A percentile compares a stretch with the other conserved stretches of the same genome.
Conservation (phyloP, 2,113 vertebrate species). For the Ochotona curzoniae region DNA sequence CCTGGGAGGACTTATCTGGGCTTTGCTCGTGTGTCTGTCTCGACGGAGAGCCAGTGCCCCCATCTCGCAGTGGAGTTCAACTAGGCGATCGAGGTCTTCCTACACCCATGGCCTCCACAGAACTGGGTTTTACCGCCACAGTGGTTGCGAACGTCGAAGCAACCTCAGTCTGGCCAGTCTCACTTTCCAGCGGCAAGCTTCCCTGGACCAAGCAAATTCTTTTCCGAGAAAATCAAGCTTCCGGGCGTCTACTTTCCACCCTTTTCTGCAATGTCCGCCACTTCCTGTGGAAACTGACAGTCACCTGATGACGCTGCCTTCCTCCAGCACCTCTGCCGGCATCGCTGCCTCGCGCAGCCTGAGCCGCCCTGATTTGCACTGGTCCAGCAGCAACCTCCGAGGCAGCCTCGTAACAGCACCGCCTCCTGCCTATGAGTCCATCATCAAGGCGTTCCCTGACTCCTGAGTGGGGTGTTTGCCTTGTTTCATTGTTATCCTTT, state of each 20-base stretch:
- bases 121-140: conserved; percentile 93
- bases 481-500: not conserved
- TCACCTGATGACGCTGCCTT: conserved; percentile 91
- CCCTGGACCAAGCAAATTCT: conserved; percentile 91
- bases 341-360: conserved; percentile 81
- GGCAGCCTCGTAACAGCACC: conserved; percentile 89
- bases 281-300: conserved; percentile 91
- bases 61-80: conserved; percentile 91
- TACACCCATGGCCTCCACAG: conserved; percentile 82
- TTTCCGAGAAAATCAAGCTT: conserved; percentile 95
- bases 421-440: conserved; percentile 95
- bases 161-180: conserved; percentile 97
- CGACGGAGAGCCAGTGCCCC: conserved; percentile 92
- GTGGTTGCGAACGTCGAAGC: conserved; percentile 94
- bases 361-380: conserved; percentile 91
- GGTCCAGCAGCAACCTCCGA: conserved; percentile 91
- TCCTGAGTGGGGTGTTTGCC: conserved; percentile 81
- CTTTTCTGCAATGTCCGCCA: conserved; percentile 94
- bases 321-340: conserved; percentile 85
- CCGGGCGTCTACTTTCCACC: conserved; percentile 96
- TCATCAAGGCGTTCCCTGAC: conserved; percentile 97
- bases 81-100: conserved; percentile 84
- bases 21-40: conserved; percentile 91
- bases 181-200: conserved; percentile 94
- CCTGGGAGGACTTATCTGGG: conserved; percentile 93